phyloP scores from a whole-genome alignment of 2,113 vertebrate genomes.

The Leptobrachium leishanense region DNA sequence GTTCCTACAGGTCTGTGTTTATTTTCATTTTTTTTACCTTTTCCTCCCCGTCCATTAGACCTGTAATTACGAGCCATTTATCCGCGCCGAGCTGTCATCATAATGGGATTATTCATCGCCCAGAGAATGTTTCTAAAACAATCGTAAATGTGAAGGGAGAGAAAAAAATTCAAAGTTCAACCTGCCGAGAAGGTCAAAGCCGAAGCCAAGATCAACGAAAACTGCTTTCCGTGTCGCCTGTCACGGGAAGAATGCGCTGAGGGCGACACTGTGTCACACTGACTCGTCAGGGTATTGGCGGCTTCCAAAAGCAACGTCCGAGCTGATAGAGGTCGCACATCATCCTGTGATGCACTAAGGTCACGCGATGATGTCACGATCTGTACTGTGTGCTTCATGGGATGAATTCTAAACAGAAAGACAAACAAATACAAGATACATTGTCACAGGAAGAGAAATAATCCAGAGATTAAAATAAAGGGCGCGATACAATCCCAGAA shows the following conservation, averaged over 20 bases:
- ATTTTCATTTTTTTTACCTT: neutral
- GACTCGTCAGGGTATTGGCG: neutral
- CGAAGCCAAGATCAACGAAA: neutral
- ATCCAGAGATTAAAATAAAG: too few relatives aligned
- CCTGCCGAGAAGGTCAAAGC: neutral
- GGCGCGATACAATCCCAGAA: too few relatives aligned
- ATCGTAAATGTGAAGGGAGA: neutral
- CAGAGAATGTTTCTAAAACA: neutral
- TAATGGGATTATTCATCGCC: neutral
- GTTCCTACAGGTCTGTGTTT: neutral
- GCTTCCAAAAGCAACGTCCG: too few relatives aligned
- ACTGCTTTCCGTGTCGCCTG: neutral
- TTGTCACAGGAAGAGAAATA: too few relatives aligned
- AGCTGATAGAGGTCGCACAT: too few relatives aligned
- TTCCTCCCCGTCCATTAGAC: neutral
- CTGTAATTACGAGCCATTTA: conserved; percentile 7
- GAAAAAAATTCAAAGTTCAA: neutral
- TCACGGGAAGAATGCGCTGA: neutral
- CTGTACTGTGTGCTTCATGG: too few relatives aligned
- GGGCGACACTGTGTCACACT: neutral
- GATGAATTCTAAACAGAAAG: too few relatives aligned
- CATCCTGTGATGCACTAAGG: too few relatives aligned
- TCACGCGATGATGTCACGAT: too few relatives aligned
- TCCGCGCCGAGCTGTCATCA: neutral
- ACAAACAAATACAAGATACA: too few relatives aligned